Evolutionary conservation across 2,797 vertebrate genomes (phyloP), one percentile per base, ranked within the genome.

Genomic region (Tokudaia tokunoshimensis): DNA sequence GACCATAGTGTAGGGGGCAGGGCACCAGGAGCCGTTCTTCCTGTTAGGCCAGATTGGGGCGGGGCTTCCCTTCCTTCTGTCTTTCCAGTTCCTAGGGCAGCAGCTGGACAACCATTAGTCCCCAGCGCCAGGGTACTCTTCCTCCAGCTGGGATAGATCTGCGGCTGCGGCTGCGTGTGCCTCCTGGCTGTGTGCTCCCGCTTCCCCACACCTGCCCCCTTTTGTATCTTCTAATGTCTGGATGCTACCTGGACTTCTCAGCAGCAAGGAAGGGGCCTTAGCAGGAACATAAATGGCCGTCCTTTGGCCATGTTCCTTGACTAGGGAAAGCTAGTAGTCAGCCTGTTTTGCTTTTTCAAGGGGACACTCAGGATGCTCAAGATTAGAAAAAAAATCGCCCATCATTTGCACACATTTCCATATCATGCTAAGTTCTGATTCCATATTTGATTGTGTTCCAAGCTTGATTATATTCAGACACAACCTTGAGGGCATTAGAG

Each of bases 401-500:
- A 80, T 95, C 26, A 94, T 97, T 97, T 97, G 97, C 94, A 97
- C 85, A 93, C 0, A 96, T 97, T 97, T 97, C 94, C 87, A 76
- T 95, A 94, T 92, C 78, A 84, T 70, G 88, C 93, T 84, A 94
- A 94, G 85, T 96, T 93, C 87, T 88, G 92, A 93, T 95, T 94
- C 92, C 89, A 96, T 83, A 95, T 95, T 81, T 95, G 89, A 97
- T 95, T 76, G 44, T 91, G 85, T 95, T 96, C 94, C 89, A 97
- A 93, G 93, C 95, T 86, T 91, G 86, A 97, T 96, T 94, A 85
- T 89, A 88, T 95, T 96, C 94, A 96, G 55, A 96, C 81, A 96
- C 82, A 96, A 92, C 95, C 94, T 96, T 95, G 92, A 97, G 92
- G 76, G 88, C 90, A 96, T 89, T 85, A 85, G 94, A 91, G 88